Base-by-base conservation (phyloP, 1,140 invertebrate species). In the Aphelenchoides besseyi region DNA sequence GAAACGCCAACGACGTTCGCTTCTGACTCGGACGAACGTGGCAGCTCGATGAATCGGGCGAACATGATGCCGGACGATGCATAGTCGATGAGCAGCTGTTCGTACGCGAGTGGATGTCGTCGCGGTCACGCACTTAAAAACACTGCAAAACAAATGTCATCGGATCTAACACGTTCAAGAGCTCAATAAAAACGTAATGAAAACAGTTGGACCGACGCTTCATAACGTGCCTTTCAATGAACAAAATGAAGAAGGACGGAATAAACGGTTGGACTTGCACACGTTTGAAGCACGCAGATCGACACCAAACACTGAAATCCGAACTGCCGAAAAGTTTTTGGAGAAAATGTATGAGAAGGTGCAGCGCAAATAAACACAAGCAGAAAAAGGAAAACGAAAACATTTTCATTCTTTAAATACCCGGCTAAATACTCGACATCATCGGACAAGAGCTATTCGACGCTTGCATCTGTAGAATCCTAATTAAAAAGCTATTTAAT, bases 311-410 rank as follows among this genome's bases (percentile, higher is more conserved):
- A 23, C 41, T 48, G 41, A 48, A 48, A 48, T 48, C 5, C 55
- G 55, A 59, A 59, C 5, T 59, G 55, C 18, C 55, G 18, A 59
- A 59, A 59, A 59, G 55, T 18, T 8, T 41, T 59, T 33, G 55
- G 12, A 59, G 41, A 16, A 5, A 23, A 18, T 33, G 55, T 59
- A 59, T 29, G 18, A 5, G n/a, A 18, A 59, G 18, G 55, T 59
- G 55, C 18, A 8, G 5, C 55, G 5, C 5, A 59, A 59, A 5
- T 59, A 8, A 5, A 5, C 55, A 59, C 55, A 59, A 59, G 55
- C 26, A 28, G 5, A 23, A 23, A 23, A 59, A 33, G 5, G 55
- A 8, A 59, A 59, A 59, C 18, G 5, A 33, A 59, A 8, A 18
- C 55, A 8, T 8, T 59, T 59, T 23, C 18, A 59, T 8, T 18